phyloP scores from a whole-genome alignment of 1,140 invertebrate genomes.

The Pseudobourletiella spinata region DNA sequence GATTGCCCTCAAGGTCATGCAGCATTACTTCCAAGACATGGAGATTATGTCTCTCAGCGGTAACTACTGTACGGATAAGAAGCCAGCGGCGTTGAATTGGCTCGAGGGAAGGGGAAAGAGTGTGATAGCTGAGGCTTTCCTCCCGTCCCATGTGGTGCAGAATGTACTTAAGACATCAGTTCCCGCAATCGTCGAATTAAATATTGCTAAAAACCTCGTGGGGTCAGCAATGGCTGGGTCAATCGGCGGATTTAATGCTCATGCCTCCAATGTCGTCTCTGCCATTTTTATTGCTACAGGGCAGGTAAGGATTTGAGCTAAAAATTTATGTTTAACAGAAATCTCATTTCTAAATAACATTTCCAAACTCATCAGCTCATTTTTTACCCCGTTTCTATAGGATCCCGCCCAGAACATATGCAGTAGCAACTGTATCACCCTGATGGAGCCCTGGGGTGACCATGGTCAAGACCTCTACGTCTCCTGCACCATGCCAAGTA shows the following conservation, averaged over 20 bases:
- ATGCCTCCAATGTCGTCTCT: slow-evolving; percentile 97
- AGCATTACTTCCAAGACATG: slow-evolving; percentile 73
- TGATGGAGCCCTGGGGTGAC: slow-evolving; percentile 77
- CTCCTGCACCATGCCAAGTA: slow-evolving; percentile 94
- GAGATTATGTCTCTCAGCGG: slow-evolving; percentile 89
- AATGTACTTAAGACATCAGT: slow-evolving; percentile 81
- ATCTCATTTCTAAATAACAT: background rate
- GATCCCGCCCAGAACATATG: slow-evolving; percentile 96
- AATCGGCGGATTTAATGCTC: slow-evolving; percentile 93
- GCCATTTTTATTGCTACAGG: slow-evolving; percentile 97
- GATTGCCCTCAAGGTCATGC: slow-evolving; percentile 64
- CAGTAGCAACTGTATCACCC: slow-evolving; percentile 93
- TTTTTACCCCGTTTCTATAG: slow-evolving; percentile 38
- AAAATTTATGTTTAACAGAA: background rate
- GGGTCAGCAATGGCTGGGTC: slow-evolving; percentile 92
- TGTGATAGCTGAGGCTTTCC: slow-evolving; percentile 85
- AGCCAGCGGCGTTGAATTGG: slow-evolving; percentile 96
- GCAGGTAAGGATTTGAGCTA: slow-evolving; percentile 47
- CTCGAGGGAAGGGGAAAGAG: slow-evolving; percentile 95
- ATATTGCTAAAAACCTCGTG: slow-evolving; percentile 88
- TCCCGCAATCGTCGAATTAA: slow-evolving; percentile 74
- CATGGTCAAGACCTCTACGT: slow-evolving; percentile 80
- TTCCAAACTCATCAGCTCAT: background rate
- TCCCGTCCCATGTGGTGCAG: slow-evolving; percentile 63
- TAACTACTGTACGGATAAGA: slow-evolving; percentile 98